These are phyloP conservation scores for Ptychoptera albimana DNA, from an alignment of 2,888 invertebrate species.

Conservation along the genomic window DNA sequence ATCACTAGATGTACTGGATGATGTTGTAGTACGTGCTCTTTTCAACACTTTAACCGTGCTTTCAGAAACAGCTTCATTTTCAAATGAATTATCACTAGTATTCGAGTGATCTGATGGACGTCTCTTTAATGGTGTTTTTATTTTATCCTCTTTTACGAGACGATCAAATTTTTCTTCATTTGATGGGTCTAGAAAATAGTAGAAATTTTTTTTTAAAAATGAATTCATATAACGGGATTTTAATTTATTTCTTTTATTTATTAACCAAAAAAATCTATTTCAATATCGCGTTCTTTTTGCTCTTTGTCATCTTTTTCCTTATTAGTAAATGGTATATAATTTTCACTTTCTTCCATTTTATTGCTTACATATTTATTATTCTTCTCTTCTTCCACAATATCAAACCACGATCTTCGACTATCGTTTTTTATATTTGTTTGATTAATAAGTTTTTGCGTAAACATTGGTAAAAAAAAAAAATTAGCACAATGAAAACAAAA, in stretches of 20 bases:
- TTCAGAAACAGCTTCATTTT: not conserved
- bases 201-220: not conserved
- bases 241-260: not conserved
- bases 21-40: not conserved
- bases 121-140: conserved; percentile 29
- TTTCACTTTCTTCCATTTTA: not conserved
- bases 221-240: too few relatives aligned
- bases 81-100: conserved; percentile 2
- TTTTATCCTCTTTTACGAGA: conserved; percentile 25
- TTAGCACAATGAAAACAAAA: too few relatives aligned
- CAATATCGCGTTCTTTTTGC: not conserved
- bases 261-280: not conserved
- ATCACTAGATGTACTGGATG: not conserved
- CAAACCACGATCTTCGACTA: not conserved
- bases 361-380: not conserved
- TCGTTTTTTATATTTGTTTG: too few relatives aligned
- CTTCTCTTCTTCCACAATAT: not conserved
- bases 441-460: too few relatives aligned
- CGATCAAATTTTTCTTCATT: conserved; percentile 29
- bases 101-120: conserved; percentile 21
- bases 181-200: conserved; percentile 4
- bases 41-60: not conserved
- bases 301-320: not conserved
- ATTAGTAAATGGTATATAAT: not conserved
- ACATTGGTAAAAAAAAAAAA: too few relatives aligned